These are phyloP conservation scores for Corythornis leucogaster DNA, from an alignment of 2,797 vertebrate genomes.

Conservation along the genomic window DNA sequence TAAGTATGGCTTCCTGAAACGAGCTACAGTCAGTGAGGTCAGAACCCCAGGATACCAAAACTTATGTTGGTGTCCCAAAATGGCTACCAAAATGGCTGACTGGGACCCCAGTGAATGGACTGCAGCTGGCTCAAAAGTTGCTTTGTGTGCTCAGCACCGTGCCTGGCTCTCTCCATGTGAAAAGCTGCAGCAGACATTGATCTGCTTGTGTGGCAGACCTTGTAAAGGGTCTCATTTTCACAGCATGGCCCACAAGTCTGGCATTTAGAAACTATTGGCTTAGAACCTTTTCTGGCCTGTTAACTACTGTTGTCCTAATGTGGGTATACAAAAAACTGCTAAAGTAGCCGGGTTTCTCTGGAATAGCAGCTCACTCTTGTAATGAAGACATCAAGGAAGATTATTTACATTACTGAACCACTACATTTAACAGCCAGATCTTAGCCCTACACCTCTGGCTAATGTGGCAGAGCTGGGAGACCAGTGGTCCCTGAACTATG, in stretches of 20 bases:
- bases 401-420: background rate
- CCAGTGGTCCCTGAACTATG: background rate
- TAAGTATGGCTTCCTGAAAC: background rate
- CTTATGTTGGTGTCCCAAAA: background rate
- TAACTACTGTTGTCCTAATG: background rate
- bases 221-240: background rate
- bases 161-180: background rate
- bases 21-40: background rate
- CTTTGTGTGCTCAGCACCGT: rapidly evolving
- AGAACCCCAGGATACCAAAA: background rate
- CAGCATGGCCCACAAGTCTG: background rate
- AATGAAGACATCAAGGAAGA: background rate
- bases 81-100: background rate
- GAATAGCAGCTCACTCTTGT: background rate
- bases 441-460: background rate
- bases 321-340: background rate
- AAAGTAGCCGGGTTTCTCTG: background rate
- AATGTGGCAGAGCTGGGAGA: background rate
- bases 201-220: background rate
- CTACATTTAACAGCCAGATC: background rate
- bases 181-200: background rate
- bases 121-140: background rate
- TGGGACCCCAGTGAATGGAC: background rate
- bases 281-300: background rate
- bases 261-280: background rate